Percentiles rank a stretch among this genome's conserved stretches.
Evolutionary conservation across 2,888 invertebrate genomes (phyloP).

Genomic region (Trypoxylon attenuatum): DNA sequence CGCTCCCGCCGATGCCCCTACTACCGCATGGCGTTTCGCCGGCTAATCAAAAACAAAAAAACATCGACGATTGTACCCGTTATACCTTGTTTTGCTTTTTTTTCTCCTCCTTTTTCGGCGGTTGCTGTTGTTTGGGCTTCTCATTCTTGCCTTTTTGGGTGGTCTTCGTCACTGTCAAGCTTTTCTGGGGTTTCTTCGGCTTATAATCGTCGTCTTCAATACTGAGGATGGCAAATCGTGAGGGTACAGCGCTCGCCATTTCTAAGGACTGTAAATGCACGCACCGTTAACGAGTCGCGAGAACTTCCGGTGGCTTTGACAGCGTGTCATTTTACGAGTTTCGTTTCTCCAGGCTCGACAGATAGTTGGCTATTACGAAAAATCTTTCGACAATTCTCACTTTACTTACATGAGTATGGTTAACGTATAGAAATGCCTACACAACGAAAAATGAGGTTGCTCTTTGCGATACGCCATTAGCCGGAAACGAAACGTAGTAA

Average conservation of each 20-base stretch:
- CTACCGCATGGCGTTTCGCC: conserved; percentile 31
- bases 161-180: conserved; percentile 51
- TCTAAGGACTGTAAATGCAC: conserved; percentile 44
- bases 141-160: conserved; percentile 68
- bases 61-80: conserved; percentile 22
- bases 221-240: conserved; percentile 84
- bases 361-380: background rate
- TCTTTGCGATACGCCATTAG: conserved; percentile 49
- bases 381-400: background rate
- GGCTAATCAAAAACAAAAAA: conserved; percentile 49
- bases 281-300: conserved; percentile 33
- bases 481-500: conserved; percentile 54
- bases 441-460: conserved; percentile 48
- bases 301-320: conserved; percentile 52
- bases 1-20: conserved; percentile 29
- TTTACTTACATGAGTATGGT: conserved; percentile 16
- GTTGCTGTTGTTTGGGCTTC: conserved; percentile 59
- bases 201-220: conserved; percentile 83
- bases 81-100: conserved; percentile 68
- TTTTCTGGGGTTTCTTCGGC: conserved; percentile 75
- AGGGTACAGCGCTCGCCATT: conserved; percentile 82
- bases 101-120: conserved; percentile 63
- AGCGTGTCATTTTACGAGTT: too few relatives aligned
- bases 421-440: conserved; percentile 12
- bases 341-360: too few relatives aligned